Percentiles rank a stretch among this genome's conserved stretches.
phyloP scores from a whole-genome alignment of 2,888 invertebrate species.

The Diarsia rubi region DNA sequence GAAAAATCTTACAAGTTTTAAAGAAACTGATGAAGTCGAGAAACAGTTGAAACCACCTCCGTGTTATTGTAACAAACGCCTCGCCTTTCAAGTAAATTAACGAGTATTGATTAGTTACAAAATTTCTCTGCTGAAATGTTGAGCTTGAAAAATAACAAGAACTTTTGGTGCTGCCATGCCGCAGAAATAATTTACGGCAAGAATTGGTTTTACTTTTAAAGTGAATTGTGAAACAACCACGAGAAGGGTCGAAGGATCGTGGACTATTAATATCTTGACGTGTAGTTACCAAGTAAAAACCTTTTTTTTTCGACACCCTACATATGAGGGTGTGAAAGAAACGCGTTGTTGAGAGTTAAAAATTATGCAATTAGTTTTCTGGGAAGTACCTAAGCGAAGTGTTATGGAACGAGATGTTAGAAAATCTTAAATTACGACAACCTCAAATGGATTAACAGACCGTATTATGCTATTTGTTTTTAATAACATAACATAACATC shows the following conservation, averaged over 20 bases:
- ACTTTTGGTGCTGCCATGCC: constrained; percentile 31
- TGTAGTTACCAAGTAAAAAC: not conserved
- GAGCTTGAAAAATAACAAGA: constrained; percentile 40
- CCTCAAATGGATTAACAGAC: not conserved
- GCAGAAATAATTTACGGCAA: constrained; percentile 22
- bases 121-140: constrained; percentile 23
- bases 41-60: not conserved
- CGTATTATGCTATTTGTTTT: no score
- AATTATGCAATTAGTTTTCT: not conserved
- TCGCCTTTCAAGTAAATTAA: constrained; percentile 44
- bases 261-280: not conserved
- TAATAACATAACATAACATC: no score
- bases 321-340: constrained; percentile 16
- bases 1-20: no score
- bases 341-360: not conserved
- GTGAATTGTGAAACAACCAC: constrained; percentile 21
- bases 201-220: constrained; percentile 38
- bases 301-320: constrained; percentile 12
- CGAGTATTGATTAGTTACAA: constrained; percentile 52
- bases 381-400: not conserved
- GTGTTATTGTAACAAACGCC: not conserved
- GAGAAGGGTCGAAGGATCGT: constrained; percentile 11
- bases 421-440: not conserved
- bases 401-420: not conserved
- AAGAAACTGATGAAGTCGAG: constrained; percentile 1